Evolutionary conservation across 2,797 vertebrate species (phyloP).

Genomic region (Pangasius macronema): DNA sequence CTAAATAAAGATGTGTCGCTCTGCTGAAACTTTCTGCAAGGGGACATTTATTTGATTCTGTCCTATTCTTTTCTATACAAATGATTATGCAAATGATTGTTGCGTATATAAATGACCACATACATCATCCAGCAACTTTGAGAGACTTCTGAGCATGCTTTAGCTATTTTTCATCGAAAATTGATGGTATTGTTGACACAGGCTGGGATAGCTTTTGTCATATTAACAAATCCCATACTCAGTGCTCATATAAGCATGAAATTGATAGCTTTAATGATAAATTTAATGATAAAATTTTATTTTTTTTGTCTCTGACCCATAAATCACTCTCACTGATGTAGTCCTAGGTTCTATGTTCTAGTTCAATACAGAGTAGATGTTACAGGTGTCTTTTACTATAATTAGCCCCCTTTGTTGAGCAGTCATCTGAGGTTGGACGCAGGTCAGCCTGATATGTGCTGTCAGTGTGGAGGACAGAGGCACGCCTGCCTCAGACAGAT

Average conservation of each 20-base stretch:
- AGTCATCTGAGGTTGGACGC: conserved; percentile 27
- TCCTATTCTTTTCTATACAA: not conserved
- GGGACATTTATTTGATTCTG: not conserved
- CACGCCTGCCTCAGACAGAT: conserved; percentile 49
- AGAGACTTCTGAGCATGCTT: not conserved
- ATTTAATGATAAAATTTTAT: not conserved
- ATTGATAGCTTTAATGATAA: not conserved
- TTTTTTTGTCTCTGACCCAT: not conserved
- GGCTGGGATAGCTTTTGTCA: not conserved
- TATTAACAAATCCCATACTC: not conserved
- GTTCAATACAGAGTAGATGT: not conserved
- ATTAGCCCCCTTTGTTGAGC: not conserved
- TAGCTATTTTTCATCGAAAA: not conserved
- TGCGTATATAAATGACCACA: not conserved
- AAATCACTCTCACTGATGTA: not conserved
- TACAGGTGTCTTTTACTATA: conserved; percentile 18
- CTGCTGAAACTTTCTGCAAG: not conserved
- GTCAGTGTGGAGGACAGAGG: conserved; percentile 40
- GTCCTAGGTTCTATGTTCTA: not conserved
- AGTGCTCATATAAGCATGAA: not conserved
- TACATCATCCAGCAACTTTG: not conserved
- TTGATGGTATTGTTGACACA: not conserved
- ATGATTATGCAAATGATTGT: not conserved
- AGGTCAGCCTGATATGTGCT: conserved; percentile 26
- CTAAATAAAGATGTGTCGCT: not conserved